Base-by-base conservation (phyloP, 1,140 invertebrate genomes). In the Branchinecta lynchi region DNA sequence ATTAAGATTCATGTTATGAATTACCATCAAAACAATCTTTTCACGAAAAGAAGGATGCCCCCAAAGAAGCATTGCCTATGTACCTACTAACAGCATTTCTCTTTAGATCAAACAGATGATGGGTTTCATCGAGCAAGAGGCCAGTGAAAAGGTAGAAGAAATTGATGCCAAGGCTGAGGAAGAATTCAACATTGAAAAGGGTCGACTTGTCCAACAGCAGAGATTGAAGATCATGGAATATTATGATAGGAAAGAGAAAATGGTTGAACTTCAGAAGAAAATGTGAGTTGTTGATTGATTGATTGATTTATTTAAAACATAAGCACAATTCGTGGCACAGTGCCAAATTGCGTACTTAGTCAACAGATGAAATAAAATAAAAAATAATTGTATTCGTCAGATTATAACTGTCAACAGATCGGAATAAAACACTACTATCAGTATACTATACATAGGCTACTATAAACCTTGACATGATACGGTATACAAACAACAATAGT, bases 81-180 rank as follows among this genome's bases (percentile, higher is more conserved):
- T 21, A 45, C 70, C 65, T 67, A 44, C 15, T 9, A 0, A 69
- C 43, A 3, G 7, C 44, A 66, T 71, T 71, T 74, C 71, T 73
- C 81, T 80, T 69, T 78, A 98, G 94, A 97, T 98, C 80, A 95
- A 97, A 82, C 96, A 99, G 80, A 99, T 99, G 96, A 98, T 99
- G 92, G 96, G 95, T 81, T 99, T 99, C 85, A 99, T 99, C 81
- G 96, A 99, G 82, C 96, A 99, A 85, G 96, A 99, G 81, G 96
- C 96, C 79, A 98, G 97, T 86, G 96, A 99, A 85, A 99, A 99
- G 83, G 96, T 93, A 65, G 96, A 99, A 82, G 96, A 99, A 87
- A 99, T 99, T 79, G 96, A 99, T 86, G 94, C 95, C 17, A 98
- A 98, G 84, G 96, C 96, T 65, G 96, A 99, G 79, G 96, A 99